These are phyloP conservation scores for Rosalia funebris DNA, from an alignment of 2,888 invertebrate species.

Conservation along the genomic window DNA sequence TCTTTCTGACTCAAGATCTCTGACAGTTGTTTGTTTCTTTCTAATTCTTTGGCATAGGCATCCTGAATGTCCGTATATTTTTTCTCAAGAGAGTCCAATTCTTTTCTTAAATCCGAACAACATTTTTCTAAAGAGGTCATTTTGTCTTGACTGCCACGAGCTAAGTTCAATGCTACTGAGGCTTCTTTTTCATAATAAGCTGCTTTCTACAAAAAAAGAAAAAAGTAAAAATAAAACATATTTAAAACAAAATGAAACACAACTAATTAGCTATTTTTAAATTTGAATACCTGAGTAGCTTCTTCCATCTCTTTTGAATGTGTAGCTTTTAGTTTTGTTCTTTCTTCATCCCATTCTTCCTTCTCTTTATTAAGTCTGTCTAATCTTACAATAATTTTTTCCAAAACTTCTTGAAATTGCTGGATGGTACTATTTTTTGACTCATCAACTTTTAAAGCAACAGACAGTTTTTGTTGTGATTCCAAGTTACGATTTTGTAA, in stretches of 20 bases:
- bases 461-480: slow-evolving; percentile 81
- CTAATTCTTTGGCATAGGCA: slow-evolving; percentile 47
- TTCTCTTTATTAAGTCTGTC: slow-evolving; percentile 56
- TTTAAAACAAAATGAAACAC: no score
- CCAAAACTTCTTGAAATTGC: slow-evolving; percentile 74
- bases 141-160: slow-evolving; percentile 75
- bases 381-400: slow-evolving; percentile 63
- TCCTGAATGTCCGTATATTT: slow-evolving; percentile 45
- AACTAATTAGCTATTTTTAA: no score
- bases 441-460: slow-evolving; percentile 80
- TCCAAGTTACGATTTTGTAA: slow-evolving; percentile 79
- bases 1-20: slow-evolving; percentile 72
- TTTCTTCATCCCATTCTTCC: slow-evolving; percentile 52
- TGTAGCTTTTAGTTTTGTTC: slow-evolving; percentile 49
- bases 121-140: slow-evolving; percentile 68
- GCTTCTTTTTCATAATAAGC: slow-evolving; percentile 76
- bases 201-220: slow-evolving; percentile 61
- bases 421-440: slow-evolving; percentile 77
- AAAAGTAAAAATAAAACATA: no score
- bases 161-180: slow-evolving; percentile 76
- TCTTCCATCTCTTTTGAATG: slow-evolving; percentile 52
- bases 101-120: slow-evolving; percentile 65
- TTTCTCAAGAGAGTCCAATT: slow-evolving; percentile 53
- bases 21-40: slow-evolving; percentile 67
- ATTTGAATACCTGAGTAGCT: no score